Percentiles rank a stretch among this genome's conserved stretches.
These are phyloP conservation scores for Chrysopilus asiliformis DNA, from an alignment of 2,888 invertebrate species.

Conservation along the genomic window DNA sequence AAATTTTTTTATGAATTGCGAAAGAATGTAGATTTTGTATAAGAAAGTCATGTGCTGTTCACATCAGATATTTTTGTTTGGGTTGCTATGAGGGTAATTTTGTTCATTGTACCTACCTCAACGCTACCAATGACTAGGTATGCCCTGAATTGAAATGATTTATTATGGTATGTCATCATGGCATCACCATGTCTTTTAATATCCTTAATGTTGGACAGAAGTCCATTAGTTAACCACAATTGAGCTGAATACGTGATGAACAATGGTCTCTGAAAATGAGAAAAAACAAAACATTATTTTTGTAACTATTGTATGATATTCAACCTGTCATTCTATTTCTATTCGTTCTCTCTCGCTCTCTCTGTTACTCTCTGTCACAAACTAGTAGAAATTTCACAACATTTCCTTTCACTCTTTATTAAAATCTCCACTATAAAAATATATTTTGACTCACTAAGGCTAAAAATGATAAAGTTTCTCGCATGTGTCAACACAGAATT, in stretches of 20 bases:
- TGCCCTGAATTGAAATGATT: conserved; percentile 28
- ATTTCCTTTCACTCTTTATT: no score
- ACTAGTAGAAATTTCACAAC: no score
- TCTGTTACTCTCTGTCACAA: no score
- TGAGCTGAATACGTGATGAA: conserved; percentile 30
- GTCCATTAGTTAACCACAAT: conserved; percentile 27
- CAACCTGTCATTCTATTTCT: no score
- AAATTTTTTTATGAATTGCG: no score
- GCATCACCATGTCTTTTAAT: conserved; percentile 27
- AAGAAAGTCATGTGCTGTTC: no score
- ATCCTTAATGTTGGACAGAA: conserved; percentile 29
- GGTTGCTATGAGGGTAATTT: background rate
- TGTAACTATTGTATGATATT: conserved; percentile 6
- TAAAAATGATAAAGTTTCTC: conserved; percentile 1
- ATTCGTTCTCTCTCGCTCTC: no score
- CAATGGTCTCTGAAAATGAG: conserved; percentile 27
- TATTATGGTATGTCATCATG: conserved; percentile 31
- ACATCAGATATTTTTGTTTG: no score
- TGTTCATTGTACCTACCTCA: conserved; percentile 22
- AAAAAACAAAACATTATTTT: no score
- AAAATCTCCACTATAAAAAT: no score
- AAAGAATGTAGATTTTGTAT: no score
- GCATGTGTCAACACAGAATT: background rate
- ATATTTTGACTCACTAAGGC: conserved; percentile 8
- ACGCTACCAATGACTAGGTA: conserved; percentile 27